Conservation (phyloP, 2,797 vertebrate genomes). For the Lemur catta region DNA sequence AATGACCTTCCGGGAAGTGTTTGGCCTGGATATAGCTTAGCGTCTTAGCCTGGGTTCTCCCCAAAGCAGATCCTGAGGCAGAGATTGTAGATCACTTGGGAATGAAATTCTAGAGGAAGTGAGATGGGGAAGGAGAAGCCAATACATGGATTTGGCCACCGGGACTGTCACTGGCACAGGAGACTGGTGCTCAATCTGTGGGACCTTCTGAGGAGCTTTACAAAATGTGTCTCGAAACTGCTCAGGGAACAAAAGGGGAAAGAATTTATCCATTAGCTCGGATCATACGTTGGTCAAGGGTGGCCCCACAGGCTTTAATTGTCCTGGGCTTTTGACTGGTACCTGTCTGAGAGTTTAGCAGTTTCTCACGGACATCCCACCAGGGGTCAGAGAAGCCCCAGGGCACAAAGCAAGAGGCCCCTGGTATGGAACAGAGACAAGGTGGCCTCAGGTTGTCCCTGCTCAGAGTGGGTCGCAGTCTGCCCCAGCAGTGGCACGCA, state of each 20-base stretch:
- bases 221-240: neutral
- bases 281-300: neutral
- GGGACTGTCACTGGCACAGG: neutral
- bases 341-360: neutral
- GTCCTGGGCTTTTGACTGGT: neutral
- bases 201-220: neutral
- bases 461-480: neutral
- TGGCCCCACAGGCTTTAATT: neutral
- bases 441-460: neutral
- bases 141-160: neutral
- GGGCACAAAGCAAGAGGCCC: neutral
- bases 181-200: neutral
- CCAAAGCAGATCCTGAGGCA: neutral
- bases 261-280: neutral
- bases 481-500: neutral
- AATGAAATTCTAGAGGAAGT: neutral
- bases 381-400: neutral
- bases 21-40: neutral
- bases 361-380: neutral
- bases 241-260: neutral
- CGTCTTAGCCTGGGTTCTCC: neutral
- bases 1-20: neutral
- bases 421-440: neutral
- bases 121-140: neutral
- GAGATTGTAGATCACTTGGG: neutral